phyloP scores from a whole-genome alignment of 2,113 vertebrate genomes.

The Penelope pileata region DNA sequence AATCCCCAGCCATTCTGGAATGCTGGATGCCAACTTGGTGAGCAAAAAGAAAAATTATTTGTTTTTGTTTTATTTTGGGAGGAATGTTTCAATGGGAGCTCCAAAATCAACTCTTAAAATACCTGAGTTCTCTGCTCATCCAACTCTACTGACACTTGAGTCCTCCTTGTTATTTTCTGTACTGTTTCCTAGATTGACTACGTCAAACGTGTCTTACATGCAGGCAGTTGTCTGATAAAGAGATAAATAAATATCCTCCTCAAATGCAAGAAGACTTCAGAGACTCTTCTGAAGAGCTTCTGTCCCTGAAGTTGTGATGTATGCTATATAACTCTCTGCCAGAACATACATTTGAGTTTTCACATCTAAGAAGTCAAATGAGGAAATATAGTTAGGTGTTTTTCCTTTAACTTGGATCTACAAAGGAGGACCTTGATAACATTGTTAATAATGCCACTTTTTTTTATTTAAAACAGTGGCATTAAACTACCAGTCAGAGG shows the following conservation, averaged over 20 bases:
- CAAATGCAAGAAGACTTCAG: neutral
- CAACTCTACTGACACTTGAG: neutral
- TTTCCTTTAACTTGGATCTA: neutral
- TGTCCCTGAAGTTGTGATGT: neutral
- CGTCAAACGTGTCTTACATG: neutral
- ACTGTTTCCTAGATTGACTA: neutral
- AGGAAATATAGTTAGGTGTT: neutral
- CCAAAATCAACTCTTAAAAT: neutral
- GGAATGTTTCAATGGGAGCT: neutral
- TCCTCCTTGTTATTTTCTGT: neutral
- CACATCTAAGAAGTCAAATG: neutral
- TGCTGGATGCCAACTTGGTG: slow-evolving; percentile 94
- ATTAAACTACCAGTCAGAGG: slow-evolving; percentile 97
- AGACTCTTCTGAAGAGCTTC: neutral
- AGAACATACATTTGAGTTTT: neutral
- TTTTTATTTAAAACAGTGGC: slow-evolving; percentile 79
- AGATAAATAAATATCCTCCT: neutral
- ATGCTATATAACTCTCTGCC: neutral
- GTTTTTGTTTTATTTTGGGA: neutral
- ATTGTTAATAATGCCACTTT: neutral
- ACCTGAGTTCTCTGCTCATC: neutral
- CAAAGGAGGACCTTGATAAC: neutral
- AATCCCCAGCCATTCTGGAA: slow-evolving; percentile 99
- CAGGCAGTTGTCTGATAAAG: neutral
- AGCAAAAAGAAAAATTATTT: neutral